Conservation (phyloP, 2,113 vertebrate species). For the Glaucomys volans region DNA sequence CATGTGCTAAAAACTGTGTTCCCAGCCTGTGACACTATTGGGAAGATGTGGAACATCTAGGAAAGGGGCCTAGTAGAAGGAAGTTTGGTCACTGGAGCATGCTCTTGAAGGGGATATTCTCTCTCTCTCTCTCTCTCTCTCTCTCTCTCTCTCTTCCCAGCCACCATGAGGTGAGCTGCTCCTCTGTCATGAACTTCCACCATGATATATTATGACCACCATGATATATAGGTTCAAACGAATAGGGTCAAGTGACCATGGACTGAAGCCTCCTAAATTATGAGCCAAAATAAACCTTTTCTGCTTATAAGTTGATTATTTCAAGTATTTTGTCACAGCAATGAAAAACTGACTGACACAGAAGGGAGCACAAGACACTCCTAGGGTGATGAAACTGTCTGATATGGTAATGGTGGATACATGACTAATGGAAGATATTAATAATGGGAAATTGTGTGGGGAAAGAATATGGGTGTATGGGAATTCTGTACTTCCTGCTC, state of each 20-base stretch:
- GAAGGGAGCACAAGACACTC: neutral
- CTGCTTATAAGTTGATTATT: neutral
- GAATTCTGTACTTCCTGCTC: neutral
- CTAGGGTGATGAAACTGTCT: neutral
- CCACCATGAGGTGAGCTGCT: neutral
- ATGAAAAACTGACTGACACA: neutral
- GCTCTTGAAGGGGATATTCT: neutral
- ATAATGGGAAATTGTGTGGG: neutral
- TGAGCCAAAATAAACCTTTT: neutral
- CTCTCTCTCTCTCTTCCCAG: neutral
- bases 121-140: neutral
- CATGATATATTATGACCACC: neutral
- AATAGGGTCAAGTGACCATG: neutral
- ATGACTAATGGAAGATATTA: neutral
- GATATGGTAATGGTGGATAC: neutral
- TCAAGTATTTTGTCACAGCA: neutral
- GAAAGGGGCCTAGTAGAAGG: neutral
- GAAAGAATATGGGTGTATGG: neutral
- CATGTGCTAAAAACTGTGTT: neutral
- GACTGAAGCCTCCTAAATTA: neutral
- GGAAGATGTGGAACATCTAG: neutral
- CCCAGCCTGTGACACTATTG: too few species aligned
- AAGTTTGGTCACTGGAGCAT: neutral
- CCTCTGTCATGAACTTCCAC: neutral
- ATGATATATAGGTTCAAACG: neutral